Base-by-base conservation (phyloP, 2,113 vertebrate species). In the Atlantisia rogersi region DNA sequence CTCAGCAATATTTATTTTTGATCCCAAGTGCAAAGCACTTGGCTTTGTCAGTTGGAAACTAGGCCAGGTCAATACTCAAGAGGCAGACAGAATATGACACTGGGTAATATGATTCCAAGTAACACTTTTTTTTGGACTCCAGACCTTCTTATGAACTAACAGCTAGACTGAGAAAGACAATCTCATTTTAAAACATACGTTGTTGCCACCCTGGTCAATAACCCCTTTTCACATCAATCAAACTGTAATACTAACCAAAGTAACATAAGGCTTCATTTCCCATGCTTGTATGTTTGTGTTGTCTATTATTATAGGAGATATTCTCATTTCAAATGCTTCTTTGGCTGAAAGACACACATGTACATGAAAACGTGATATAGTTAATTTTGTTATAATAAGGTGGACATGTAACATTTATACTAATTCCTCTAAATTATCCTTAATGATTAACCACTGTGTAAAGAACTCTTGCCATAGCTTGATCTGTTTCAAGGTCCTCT, bases 241-340 rank as follows among this genome's bases (percentile, higher is more conserved):
- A 95, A 67, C 37, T 56, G 85, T 76, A 39, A 75, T 97, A 98
- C 99, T 98, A 96, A 99, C 99, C 99, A 99, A 97, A 95, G 83
- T 71, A 95, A 99, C 98, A 87, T 99, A 99, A 44, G 99, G 99
- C 97, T 98, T 99, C 99, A 99, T 99, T 98, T 99, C 99, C 99
- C 99, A 99, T 65, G 98, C 98, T 94, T 99, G 99, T 97, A 99
- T 98, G 94, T 99, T 99, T 96, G 99, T 99, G 96, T 99, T 99
- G 97, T 99, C 99, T 95, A 99, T 99, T 96, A 99, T 99, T 97
- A 99, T 98, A 69, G 99, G 99, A 86, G 98, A 98, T 39, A 97
- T 63, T n/a, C 97, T 97, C 89, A 97, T 98, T 96, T 99, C 98
- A 98, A 99, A 99, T 10, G 99, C 99, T 96, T 99, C 98, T 97